These are phyloP conservation scores for Conopomorpha cramerella DNA, from an alignment of 1,140 invertebrate species.

Conservation along the genomic window DNA sequence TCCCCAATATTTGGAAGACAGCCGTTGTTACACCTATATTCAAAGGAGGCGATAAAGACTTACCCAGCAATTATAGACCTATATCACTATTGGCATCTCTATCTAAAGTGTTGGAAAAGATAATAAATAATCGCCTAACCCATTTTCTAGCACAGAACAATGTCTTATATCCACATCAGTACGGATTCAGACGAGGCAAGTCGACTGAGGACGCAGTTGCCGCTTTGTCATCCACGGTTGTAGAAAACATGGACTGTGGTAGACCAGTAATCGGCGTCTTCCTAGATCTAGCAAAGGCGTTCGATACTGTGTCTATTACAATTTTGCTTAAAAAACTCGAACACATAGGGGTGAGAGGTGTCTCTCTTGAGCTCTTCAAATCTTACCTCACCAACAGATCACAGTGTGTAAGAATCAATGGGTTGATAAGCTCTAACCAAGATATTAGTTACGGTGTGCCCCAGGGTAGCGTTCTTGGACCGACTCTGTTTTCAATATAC, in stretches of 20 bases:
- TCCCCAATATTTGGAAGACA: slow-evolving; percentile 15
- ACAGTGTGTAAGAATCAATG: too few relatives aligned
- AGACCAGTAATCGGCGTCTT: not conserved
- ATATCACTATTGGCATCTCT: slow-evolving; percentile 14
- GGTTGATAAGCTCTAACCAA: too few relatives aligned
- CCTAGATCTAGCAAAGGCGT: not conserved
- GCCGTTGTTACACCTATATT: slow-evolving; percentile 14
- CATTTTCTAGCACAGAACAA: slow-evolving; percentile 11
- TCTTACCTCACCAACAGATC: too few relatives aligned
- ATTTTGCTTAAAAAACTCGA: slow-evolving; percentile 4
- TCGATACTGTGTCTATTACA: not conserved
- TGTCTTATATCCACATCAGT: slow-evolving; percentile 13
- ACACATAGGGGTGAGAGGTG: slow-evolving; percentile 8
- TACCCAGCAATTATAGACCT: slow-evolving; percentile 18
- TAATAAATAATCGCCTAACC: slow-evolving; percentile 12
- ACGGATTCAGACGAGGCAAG: slow-evolving; percentile 12
- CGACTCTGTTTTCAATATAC: too few relatives aligned
- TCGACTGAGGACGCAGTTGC: slow-evolving; percentile 12
- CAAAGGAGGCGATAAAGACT: slow-evolving; percentile 14
- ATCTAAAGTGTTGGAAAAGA: slow-evolving; percentile 23
- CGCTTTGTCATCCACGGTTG: not conserved
- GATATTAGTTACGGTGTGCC: too few relatives aligned
- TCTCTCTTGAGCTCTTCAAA: too few relatives aligned
- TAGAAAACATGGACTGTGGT: not conserved
- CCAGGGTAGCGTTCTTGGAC: too few relatives aligned